Evolutionary conservation across 2,797 vertebrate genomes (phyloP).

Genomic region (Chaunax sp.): DNA sequence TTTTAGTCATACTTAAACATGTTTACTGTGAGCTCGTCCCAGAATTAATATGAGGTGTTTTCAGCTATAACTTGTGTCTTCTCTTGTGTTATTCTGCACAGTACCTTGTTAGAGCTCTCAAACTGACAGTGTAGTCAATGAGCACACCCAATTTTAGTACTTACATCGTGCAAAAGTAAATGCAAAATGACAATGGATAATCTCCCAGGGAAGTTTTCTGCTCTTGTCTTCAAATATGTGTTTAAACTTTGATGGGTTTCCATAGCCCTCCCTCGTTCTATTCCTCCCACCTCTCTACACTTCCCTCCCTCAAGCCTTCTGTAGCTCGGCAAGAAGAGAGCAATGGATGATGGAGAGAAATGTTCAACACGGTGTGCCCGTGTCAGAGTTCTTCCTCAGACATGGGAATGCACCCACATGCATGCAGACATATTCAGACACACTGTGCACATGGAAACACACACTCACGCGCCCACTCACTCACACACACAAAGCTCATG

Average conservation of each 20-base stretch:
- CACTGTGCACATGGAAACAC: slow-evolving; percentile 28
- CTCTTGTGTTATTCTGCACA: slow-evolving; percentile 24
- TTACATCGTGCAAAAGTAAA: slow-evolving; percentile 7
- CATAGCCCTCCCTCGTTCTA: slow-evolving; percentile 49
- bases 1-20: neutral
- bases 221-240: slow-evolving; percentile 57
- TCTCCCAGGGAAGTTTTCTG: slow-evolving; percentile 39
- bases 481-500: slow-evolving; percentile 32
- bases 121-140: slow-evolving; percentile 13
- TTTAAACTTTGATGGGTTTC: slow-evolving; percentile 63
- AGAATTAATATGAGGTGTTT: neutral
- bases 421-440: slow-evolving; percentile 48
- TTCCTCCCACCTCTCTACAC: slow-evolving; percentile 61
- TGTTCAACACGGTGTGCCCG: slow-evolving; percentile 34
- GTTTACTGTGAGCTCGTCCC: neutral
- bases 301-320: slow-evolving; percentile 68
- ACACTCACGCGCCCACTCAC: slow-evolving; percentile 28
- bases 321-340: slow-evolving; percentile 51
- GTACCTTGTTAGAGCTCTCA: slow-evolving; percentile 1
- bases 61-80: neutral
- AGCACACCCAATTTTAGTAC: slow-evolving; percentile 18
- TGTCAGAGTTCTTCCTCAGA: slow-evolving; percentile 73
- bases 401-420: slow-evolving; percentile 68
- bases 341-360: slow-evolving; percentile 46
- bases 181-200: slow-evolving; percentile 27